These are phyloP conservation scores for Sylvicola fuscatus DNA, from an alignment of 2,888 invertebrate genomes.

Conservation along the genomic window DNA sequence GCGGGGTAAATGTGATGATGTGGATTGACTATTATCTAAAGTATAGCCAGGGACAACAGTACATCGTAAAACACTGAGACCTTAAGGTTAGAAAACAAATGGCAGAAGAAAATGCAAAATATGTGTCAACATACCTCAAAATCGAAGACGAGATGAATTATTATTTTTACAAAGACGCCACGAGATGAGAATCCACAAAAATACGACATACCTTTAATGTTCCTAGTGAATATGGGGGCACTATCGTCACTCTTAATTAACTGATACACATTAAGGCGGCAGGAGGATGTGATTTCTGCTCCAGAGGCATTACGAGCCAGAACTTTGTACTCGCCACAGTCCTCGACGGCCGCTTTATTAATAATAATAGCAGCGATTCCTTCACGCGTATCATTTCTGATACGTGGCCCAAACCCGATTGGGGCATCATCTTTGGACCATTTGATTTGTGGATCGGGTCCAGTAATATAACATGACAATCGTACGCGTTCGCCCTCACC, in stretches of 20 bases:
- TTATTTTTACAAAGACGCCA: no score
- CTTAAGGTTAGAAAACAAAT: no score
- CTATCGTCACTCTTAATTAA: constrained; percentile 43
- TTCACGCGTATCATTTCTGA: constrained; percentile 37
- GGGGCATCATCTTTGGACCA: constrained; percentile 55
- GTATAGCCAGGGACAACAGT: background rate
- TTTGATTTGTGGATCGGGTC: constrained; percentile 45
- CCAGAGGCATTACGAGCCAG: constrained; percentile 40
- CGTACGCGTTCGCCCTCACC: constrained; percentile 52
- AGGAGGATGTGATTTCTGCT: no score
- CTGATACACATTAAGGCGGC: constrained; percentile 34
- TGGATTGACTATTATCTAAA: constrained; percentile 7
- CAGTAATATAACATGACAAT: constrained; percentile 57
- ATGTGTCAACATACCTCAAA: no score
- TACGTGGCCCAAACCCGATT: constrained; percentile 35
- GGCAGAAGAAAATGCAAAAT: no score
- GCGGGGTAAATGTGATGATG: no score
- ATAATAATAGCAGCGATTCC: constrained; percentile 59
- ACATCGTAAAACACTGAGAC: background rate
- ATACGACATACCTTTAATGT: constrained; percentile 40
- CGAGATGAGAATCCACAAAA: background rate
- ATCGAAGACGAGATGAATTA: no score
- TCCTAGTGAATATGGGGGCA: constrained; percentile 52
- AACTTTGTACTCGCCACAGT: constrained; percentile 61
- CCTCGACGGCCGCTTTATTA: constrained; percentile 39